Percentiles rank a stretch among this genome's conserved stretches.
Conservation (phyloP, 2,888 invertebrate species). For the Hirudinaria manillensis region DNA sequence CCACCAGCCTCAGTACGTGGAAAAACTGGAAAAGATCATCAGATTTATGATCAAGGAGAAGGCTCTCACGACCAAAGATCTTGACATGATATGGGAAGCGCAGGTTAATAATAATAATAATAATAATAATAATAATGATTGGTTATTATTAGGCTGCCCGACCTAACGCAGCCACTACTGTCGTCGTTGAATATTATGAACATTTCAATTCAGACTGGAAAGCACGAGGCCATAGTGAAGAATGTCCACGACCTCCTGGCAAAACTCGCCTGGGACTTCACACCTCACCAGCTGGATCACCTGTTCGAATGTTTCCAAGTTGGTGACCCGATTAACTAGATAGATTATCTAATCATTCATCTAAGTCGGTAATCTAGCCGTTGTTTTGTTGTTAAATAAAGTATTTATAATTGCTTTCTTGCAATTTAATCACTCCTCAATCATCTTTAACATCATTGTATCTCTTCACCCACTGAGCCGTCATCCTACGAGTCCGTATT, state of each 20-base stretch:
- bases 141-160: not conserved
- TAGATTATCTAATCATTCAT: no score
- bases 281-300: constrained; percentile 91
- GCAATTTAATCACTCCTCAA: no score
- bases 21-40: constrained; percentile 91
- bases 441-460: no score
- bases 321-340: constrained; percentile 41
- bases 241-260: constrained; percentile 92
- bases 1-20: constrained; percentile 90
- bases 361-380: not conserved
- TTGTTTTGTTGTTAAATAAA: not conserved
- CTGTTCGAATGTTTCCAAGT: constrained; percentile 94
- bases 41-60: constrained; percentile 83
- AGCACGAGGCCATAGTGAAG: constrained; percentile 93
- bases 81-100: constrained; percentile 93
- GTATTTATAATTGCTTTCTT: not conserved
- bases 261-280: constrained; percentile 95
- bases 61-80: constrained; percentile 77
- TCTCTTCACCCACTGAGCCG: no score
- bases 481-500: no score
- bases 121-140: not conserved
- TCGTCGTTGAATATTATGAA: no score
- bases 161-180: not conserved
- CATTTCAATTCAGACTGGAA: constrained; percentile 75
- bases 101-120: constrained; percentile 59